phyloP scores from a whole-genome alignment of 64 coral and sea anemone species.

The Cladopsammia gracilis region DNA sequence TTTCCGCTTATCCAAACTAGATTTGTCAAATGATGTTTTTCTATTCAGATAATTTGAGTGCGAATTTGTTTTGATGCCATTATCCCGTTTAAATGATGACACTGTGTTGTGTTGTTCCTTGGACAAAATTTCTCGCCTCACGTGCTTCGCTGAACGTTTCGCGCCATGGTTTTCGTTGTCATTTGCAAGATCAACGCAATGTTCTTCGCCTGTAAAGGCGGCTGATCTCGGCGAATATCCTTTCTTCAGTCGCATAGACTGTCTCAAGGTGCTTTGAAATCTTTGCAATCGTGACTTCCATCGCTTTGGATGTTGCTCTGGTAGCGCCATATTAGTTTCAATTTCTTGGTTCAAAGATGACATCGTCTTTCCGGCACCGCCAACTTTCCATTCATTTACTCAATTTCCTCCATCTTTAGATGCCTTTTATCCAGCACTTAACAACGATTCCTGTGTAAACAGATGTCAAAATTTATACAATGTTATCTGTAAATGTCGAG shows the following conservation, averaged over 20 bases:
- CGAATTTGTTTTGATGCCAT: conserved; percentile 36
- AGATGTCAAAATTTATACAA: conserved; percentile 31
- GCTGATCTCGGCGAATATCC: background rate
- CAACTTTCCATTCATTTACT: background rate
- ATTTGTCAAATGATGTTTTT: conserved; percentile 72
- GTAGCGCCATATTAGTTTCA: conserved; percentile 15
- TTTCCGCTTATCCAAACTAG: conserved; percentile 37
- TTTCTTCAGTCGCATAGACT: conserved; percentile 34
- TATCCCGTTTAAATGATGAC: background rate
- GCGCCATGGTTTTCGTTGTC: background rate
- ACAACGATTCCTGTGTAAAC: conserved; percentile 35
- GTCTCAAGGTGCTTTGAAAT: conserved; percentile 26
- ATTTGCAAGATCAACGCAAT: background rate
- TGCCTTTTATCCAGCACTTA: background rate
- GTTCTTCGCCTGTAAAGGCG: background rate
- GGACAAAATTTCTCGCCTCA: conserved; percentile 1
- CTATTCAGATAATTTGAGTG: conserved; percentile 50
- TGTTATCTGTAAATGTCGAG: conserved; percentile 1
- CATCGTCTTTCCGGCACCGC: conserved; percentile 4
- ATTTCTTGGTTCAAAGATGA: background rate
- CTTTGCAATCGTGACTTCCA: conserved; percentile 45
- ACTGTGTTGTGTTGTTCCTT: background rate
- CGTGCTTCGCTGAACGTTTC: conserved; percentile 9
- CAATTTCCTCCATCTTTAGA: background rate
- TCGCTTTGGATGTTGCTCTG: conserved; percentile 8